These are phyloP conservation scores for Fregetta grallaria DNA, from an alignment of 2,113 vertebrate species.

Conservation along the genomic window DNA sequence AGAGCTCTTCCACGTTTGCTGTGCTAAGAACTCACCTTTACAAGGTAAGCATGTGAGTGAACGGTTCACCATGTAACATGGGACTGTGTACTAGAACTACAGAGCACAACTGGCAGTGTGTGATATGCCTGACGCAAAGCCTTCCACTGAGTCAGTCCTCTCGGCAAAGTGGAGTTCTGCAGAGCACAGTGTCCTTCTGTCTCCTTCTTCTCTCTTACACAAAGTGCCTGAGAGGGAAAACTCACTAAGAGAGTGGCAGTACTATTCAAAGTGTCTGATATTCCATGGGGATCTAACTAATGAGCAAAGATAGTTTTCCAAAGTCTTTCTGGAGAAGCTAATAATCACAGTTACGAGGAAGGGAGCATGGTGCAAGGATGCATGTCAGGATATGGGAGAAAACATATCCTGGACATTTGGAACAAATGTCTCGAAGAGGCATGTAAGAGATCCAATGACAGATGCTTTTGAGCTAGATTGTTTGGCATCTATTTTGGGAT, in stretches of 20 bases:
- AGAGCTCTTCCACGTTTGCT: background rate
- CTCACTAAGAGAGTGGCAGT: background rate
- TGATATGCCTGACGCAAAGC: background rate
- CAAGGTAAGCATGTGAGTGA: background rate
- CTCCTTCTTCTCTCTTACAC: background rate
- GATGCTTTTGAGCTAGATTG: background rate
- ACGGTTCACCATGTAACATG: background rate
- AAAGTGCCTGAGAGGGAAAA: background rate
- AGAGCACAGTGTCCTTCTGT: background rate
- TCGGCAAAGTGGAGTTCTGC: background rate
- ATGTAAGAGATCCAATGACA: background rate
- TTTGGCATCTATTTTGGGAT: background rate
- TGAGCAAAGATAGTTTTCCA: background rate
- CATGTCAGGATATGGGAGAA: background rate
- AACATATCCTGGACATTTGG: background rate
- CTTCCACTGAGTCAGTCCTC: background rate
- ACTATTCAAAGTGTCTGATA: background rate
- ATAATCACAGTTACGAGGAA: background rate
- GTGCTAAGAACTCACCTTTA: background rate
- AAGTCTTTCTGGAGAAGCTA: background rate
- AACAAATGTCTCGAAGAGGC: background rate
- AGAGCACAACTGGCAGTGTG: background rate
- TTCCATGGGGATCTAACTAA: background rate
- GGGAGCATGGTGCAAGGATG: background rate
- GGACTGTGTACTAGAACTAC: background rate